Conservation (phyloP, 2,113 vertebrate genomes). For the Sylvilagus bachmani region DNA sequence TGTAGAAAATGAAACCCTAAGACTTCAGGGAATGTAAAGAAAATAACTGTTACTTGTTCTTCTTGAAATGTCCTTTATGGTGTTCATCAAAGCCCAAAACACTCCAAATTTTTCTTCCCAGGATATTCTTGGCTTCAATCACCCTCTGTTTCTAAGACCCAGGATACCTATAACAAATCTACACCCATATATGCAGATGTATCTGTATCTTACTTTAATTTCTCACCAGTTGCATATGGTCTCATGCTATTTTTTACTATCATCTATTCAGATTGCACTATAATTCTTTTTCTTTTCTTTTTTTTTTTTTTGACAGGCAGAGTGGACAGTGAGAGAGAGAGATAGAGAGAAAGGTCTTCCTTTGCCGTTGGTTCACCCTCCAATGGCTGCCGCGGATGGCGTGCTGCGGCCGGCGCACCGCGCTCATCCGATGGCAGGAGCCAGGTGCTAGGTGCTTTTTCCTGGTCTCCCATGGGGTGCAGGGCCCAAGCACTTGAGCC, state of each 20-base stretch:
- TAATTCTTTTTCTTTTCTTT: too few species aligned
- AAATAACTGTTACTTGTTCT: not conserved
- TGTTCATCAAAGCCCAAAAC: not conserved
- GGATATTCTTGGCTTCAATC: not conserved
- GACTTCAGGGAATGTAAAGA: not conserved
- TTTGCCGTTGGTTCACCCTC: too few species aligned
- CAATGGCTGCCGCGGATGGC: too few species aligned
- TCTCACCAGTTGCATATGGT: not conserved
- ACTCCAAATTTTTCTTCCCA: not conserved
- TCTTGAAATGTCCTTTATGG: slow-evolving; percentile 20
- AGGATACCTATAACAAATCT: not conserved
- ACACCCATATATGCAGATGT: too few species aligned
- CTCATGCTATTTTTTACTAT: not conserved
- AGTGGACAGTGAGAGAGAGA: too few species aligned
- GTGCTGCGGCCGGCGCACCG: too few species aligned
- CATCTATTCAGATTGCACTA: not conserved
- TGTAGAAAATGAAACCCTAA: slow-evolving; percentile 40
- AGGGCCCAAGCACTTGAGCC: too few species aligned
- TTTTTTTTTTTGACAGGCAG: too few species aligned
- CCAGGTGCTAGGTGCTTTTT: too few species aligned
- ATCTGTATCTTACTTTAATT: slow-evolving; percentile 16
- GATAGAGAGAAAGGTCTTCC: too few species aligned
- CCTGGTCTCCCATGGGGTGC: too few species aligned
- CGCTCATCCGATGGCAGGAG: too few species aligned
- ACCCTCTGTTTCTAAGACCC: not conserved